A percentile compares a stretch with the other conserved stretches of the same genome.
Evolutionary conservation across 2,888 invertebrate genomes (phyloP).

Genomic region (Conus canariensis): DNA sequence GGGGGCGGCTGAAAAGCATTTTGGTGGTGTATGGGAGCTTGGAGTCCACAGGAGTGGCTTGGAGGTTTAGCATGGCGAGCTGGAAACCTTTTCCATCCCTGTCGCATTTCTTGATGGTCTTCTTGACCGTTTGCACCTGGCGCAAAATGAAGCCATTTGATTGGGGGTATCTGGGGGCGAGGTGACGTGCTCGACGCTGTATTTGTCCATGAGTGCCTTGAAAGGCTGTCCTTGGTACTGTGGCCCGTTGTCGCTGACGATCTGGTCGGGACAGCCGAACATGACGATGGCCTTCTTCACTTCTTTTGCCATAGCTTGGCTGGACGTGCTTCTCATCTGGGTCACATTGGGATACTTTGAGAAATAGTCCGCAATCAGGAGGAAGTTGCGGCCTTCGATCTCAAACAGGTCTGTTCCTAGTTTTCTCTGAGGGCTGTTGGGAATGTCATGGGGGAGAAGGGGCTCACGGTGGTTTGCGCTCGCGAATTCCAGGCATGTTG

Average conservation of each 20-base stretch:
- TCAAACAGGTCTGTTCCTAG: conserved; percentile 25
- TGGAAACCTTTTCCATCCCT: background rate
- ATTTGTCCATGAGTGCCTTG: background rate
- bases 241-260: background rate
- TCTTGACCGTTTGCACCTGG: background rate
- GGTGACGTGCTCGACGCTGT: background rate
- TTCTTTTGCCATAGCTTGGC: background rate
- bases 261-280: conserved; percentile 4
- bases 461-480: conserved; percentile 15
- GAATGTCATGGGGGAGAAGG: background rate
- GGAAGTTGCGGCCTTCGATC: background rate
- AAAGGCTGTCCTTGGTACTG: background rate
- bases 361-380: conserved; percentile 26
- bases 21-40: background rate
- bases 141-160: conserved; percentile 4
- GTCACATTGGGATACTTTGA: background rate
- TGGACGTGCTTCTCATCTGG: background rate
- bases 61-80: background rate
- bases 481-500: conserved; percentile 15
- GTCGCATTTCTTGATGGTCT: background rate
- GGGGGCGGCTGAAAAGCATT: no score
- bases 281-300: background rate
- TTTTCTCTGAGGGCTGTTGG: background rate
- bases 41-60: background rate
- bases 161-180: background rate